Base-by-base conservation (phyloP, 2,113 vertebrate species). In the Bolborhynchus lineola region DNA sequence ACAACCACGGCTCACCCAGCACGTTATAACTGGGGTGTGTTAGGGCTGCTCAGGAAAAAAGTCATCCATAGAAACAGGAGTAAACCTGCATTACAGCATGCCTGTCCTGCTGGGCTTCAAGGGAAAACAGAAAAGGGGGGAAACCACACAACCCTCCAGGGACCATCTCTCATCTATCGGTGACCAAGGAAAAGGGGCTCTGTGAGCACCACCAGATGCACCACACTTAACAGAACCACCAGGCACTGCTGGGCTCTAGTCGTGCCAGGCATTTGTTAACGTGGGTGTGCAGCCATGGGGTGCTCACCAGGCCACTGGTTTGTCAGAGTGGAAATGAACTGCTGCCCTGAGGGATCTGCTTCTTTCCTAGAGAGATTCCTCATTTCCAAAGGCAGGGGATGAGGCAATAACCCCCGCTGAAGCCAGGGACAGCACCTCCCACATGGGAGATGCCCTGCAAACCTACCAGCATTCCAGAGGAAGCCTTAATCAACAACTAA, bases 391-490 rank as follows among this genome's bases (percentile, higher is more conserved):
- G 52, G 41, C 37, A n/a, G 25, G 9, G 26, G n/a, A 21, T 6
- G 16, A 17, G 52, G 33, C 14, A 55, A 8, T 5, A 7, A 13
- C 19, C 24, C 35, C 28, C 6, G 0, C 37, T 7, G 7, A 70
- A 49, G 64, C 31, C 42, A 44, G 4, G 26, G 65, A 26, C n/a
- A 33, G n/a, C 25, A 28, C 29, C 11, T 72, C 8, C 39, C 44
- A 31, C 53, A 26, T 1, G 8, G 5, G 31, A 75, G 44, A 39
- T 0, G 11, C 29, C 10, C 1, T 5, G 7, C n/a, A 46, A 59
- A 44, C 16, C 33, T 18, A 41, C 15, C 3, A 16, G 35, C 4
- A 1, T 41, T 42, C 53, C 59, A 35, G 31, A 59, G 25, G 29
- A 14, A 46, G 7, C 0, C 57, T 59, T 24, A n/a, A 6, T n/a